These are phyloP conservation scores for Pelochelys cantorii DNA, from an alignment of 2,797 vertebrate genomes.

Conservation along the genomic window DNA sequence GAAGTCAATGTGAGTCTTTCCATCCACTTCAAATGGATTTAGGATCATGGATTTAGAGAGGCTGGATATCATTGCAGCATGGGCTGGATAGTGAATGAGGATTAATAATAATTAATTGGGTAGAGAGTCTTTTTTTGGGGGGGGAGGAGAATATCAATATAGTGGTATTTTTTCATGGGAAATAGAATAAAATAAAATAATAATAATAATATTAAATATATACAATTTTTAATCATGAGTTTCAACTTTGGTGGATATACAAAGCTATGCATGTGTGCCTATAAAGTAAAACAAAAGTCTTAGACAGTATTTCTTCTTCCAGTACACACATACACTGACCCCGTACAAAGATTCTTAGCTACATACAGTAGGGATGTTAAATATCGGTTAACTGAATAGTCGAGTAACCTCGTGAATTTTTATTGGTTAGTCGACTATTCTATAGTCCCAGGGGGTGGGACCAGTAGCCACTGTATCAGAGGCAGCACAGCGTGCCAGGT, in stretches of 20 bases:
- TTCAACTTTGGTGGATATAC: not conserved
- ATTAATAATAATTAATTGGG: conserved; percentile 16
- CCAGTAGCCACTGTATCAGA: too few species aligned
- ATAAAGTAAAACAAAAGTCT: not conserved
- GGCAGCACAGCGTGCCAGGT: too few species aligned
- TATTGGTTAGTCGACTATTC: too few species aligned
- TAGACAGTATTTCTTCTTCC: not conserved
- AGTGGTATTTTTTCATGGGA: not conserved
- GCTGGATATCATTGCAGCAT: not conserved
- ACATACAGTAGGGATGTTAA: not conserved
- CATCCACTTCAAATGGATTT: conserved; percentile 67
- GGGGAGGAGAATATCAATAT: not conserved
- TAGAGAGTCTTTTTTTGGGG: not conserved
- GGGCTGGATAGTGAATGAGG: conserved; percentile 14
- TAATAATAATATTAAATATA: not conserved
- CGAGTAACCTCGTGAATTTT: too few species aligned
- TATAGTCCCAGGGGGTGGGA: too few species aligned
- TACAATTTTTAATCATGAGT: not conserved
- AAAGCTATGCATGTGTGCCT: not conserved
- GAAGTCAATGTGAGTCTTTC: conserved; percentile 58
- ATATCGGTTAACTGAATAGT: too few species aligned
- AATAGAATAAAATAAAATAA: not conserved
- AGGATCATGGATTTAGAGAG: conserved; percentile 44
- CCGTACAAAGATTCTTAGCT: not conserved
- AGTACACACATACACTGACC: not conserved